phyloP scores from a whole-genome alignment of 2,113 vertebrate species.

The Brachypodius melanocephalos region DNA sequence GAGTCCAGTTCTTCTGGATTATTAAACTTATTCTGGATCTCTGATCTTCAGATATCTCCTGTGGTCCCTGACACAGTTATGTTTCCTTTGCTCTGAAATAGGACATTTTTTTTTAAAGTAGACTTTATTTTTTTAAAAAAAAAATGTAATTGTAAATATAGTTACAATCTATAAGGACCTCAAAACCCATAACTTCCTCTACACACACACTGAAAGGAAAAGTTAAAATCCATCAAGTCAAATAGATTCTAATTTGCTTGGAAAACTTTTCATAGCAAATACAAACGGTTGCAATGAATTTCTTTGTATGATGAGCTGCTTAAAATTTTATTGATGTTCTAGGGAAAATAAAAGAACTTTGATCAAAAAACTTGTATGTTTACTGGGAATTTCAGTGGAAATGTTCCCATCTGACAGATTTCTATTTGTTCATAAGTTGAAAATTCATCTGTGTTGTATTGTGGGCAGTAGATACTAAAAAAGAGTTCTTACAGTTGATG shows the following conservation, averaged over 20 bases:
- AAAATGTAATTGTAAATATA: not conserved
- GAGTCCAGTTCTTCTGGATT: not conserved
- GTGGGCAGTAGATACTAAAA: not conserved
- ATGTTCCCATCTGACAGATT: not conserved
- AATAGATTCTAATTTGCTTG: not conserved
- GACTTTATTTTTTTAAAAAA: not conserved
- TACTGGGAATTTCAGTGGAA: not conserved
- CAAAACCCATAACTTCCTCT: not conserved
- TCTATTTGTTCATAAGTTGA: not conserved
- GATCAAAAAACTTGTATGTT: not conserved
- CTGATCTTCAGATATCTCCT: not conserved
- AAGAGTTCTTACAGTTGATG: not conserved
- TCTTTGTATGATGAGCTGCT: not conserved
- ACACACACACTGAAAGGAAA: not conserved
- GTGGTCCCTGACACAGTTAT: not conserved
- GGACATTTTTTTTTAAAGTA: not conserved
- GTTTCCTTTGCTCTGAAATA: not conserved
- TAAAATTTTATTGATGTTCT: not conserved
- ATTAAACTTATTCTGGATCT: not conserved
- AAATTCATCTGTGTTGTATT: not conserved
- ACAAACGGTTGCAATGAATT: not conserved
- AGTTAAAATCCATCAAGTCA: not conserved
- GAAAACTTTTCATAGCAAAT: not conserved
- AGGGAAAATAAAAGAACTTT: not conserved
- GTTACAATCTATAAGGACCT: not conserved